phyloP scores from a whole-genome alignment of 2,113 vertebrate genomes.

The Campylomormyrus numenius region DNA sequence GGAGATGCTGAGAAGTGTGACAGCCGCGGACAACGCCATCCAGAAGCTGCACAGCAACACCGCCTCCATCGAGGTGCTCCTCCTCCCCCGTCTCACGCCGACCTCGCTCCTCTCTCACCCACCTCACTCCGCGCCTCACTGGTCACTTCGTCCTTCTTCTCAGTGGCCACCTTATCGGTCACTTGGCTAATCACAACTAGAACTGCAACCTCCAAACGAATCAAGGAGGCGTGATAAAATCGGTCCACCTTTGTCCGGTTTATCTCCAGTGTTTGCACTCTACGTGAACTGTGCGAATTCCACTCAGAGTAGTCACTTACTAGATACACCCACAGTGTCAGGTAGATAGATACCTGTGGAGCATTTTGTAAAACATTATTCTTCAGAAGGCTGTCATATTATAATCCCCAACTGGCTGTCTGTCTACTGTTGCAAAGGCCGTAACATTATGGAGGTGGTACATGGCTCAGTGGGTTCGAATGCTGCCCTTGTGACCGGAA shows the following conservation, averaged over 20 bases:
- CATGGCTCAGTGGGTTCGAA: not conserved
- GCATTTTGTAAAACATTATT: not conserved
- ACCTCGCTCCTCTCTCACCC: not conserved
- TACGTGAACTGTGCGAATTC: not conserved
- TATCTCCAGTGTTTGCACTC: not conserved
- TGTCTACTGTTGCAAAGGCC: not conserved
- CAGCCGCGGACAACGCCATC: constrained; percentile 67
- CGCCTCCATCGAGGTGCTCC: constrained; percentile 61
- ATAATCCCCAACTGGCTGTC: not conserved
- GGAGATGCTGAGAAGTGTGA: constrained; percentile 59
- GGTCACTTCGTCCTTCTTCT: not conserved
- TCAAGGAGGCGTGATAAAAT: not conserved
- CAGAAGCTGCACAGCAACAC: constrained; percentile 69
- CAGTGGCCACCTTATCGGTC: not conserved
- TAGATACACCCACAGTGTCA: not conserved
- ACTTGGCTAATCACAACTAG: not conserved
- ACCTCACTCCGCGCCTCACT: not conserved
- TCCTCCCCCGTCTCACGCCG: not conserved
- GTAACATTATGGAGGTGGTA: not conserved
- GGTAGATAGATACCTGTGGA: not conserved
- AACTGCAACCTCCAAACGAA: not conserved
- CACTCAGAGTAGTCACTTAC: not conserved
- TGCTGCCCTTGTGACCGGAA: not conserved
- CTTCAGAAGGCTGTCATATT: not conserved
- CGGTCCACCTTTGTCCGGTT: not conserved